Conservation (phyloP, 1,140 invertebrate species). For the Cataglyphis hispanica region DNA sequence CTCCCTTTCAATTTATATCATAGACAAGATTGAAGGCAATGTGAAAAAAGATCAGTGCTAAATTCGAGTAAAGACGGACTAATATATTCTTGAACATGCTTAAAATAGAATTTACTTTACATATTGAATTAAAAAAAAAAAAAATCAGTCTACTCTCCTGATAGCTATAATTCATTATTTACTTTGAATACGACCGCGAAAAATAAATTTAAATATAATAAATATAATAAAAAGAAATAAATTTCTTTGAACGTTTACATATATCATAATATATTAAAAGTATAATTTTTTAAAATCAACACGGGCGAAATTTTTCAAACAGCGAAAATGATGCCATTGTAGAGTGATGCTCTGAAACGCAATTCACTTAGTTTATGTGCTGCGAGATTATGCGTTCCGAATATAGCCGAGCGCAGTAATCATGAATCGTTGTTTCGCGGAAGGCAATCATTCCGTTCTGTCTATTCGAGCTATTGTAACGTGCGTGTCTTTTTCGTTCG, state of each 20-base stretch:
- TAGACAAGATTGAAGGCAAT: background rate
- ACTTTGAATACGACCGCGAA: background rate
- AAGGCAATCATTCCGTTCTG: slow-evolving; percentile 36
- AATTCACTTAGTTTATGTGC: slow-evolving; percentile 33
- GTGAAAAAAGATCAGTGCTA: background rate
- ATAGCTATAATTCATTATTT: background rate
- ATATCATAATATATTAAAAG: background rate
- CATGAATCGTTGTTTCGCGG: slow-evolving; percentile 46
- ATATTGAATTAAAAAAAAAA: background rate
- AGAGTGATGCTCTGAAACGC: background rate
- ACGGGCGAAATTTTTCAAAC: background rate
- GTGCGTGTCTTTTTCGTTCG: slow-evolving; percentile 11
- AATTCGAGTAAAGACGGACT: background rate
- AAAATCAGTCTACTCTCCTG: background rate
- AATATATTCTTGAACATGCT: background rate
- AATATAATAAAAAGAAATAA: too few species aligned
- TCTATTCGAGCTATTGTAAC: slow-evolving; percentile 20
- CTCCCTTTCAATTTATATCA: background rate
- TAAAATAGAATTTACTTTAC: background rate
- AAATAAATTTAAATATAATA: too few species aligned
- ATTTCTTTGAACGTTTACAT: background rate
- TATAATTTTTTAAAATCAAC: slow-evolving; percentile 5
- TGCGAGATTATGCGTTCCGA: slow-evolving; percentile 40
- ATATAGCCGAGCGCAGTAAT: slow-evolving; percentile 43
- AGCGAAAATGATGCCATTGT: background rate